Conservation (phyloP, 1,140 invertebrate species). For the Archegozetes longisetosus region DNA sequence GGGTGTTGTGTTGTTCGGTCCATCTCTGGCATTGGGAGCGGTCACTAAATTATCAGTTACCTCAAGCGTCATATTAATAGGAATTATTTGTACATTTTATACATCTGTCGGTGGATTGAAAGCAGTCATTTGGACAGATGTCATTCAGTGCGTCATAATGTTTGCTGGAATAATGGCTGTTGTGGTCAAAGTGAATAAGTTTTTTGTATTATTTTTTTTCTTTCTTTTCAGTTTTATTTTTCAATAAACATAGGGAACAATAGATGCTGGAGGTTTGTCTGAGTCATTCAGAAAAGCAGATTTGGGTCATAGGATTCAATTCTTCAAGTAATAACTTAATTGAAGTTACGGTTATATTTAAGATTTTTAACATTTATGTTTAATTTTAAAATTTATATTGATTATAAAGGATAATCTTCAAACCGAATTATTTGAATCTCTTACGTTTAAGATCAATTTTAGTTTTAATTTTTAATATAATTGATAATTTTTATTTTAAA, state of each 20-base stretch:
- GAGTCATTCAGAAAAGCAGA: conserved; percentile 46
- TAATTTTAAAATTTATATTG: no score
- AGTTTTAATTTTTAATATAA: no score
- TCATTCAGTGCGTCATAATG: conserved; percentile 72
- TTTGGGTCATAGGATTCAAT: conserved; percentile 33
- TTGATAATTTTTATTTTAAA: no score
- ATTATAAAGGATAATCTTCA: no score
- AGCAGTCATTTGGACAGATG: conserved; percentile 82
- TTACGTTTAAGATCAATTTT: no score
- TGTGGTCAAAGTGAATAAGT: conserved; percentile 32
- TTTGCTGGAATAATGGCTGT: conserved; percentile 61
- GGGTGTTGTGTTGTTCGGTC: conserved; percentile 28
- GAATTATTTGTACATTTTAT: conserved; percentile 33
- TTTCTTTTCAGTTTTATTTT: no score
- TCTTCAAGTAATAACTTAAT: conserved; percentile 45
- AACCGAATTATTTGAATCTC: no score
- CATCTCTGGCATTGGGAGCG: background rate
- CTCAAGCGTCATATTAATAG: conserved; percentile 28
- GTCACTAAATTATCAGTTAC: background rate
- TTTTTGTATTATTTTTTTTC: no score
- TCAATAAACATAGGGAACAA: conserved; percentile 38
- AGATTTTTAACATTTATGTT: no score
- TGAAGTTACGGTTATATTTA: background rate
- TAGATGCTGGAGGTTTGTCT: conserved; percentile 48
- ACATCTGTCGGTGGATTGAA: conserved; percentile 64